phyloP scores from a whole-genome alignment of 2,888 invertebrate species.

The Nysson spinosus region DNA sequence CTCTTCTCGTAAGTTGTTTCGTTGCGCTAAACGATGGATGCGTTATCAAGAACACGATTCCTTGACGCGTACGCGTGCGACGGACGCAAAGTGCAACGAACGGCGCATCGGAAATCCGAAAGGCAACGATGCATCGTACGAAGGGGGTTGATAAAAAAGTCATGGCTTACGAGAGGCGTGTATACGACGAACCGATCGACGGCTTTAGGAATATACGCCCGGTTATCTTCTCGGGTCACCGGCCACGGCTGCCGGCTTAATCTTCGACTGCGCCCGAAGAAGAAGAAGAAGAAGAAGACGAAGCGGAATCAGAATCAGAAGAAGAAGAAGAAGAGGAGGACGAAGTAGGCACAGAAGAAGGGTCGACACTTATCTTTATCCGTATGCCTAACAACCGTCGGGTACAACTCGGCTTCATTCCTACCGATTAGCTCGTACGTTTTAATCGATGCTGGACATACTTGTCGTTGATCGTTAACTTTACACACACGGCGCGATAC shows the following conservation, averaged over 20 bases:
- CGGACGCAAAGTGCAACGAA: slow-evolving; percentile 68
- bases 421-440: slow-evolving; percentile 37
- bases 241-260: slow-evolving; percentile 70
- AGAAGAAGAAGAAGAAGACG: slow-evolving; percentile 30
- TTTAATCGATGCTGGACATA: slow-evolving; percentile 39
- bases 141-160: slow-evolving; percentile 70
- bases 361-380: slow-evolving; percentile 72
- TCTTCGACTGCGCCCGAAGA: slow-evolving; percentile 66
- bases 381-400: slow-evolving; percentile 58
- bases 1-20: slow-evolving; percentile 4
- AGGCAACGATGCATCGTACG: slow-evolving; percentile 42
- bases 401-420: slow-evolving; percentile 41
- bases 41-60: slow-evolving; percentile 43
- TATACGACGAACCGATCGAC: slow-evolving; percentile 49
- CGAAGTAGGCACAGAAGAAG: slow-evolving; percentile 53
- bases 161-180: slow-evolving; percentile 42
- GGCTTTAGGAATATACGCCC: slow-evolving; percentile 65
- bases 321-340: slow-evolving; percentile 32
- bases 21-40: background rate
- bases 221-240: slow-evolving; percentile 75
- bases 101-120: slow-evolving; percentile 61
- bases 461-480: too few relatives aligned
- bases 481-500: too few relatives aligned
- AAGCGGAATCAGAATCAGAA: slow-evolving; percentile 46
- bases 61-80: slow-evolving; percentile 28